Evolutionary conservation across 2,797 vertebrate species (phyloP), one percentile per base, ranked within the genome.

Genomic region (Cyclopterus lumpus): DNA sequence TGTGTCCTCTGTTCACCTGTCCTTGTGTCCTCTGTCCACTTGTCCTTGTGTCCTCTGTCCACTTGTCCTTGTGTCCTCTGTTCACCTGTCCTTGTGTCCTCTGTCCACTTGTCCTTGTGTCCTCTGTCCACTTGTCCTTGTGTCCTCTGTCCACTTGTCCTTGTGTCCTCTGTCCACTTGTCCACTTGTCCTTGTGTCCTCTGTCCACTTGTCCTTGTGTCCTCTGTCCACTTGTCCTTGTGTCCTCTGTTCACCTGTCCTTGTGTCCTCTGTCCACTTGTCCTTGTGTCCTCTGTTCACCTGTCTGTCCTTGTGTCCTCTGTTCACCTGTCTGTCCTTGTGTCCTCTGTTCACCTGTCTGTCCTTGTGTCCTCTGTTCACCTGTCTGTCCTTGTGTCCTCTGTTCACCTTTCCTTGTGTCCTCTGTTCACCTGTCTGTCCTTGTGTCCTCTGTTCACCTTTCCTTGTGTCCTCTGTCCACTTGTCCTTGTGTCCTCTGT

Each of bases 41-140:
- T 24, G 3, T 24, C 4, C 2, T 4, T 1, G 3, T 32, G 6
- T 53, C 6, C 4, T 8, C 5, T 30, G 11, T 20, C 15, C 3
- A 0, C 9, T 3, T 34, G 16, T 30, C 2, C 20, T 16, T 44
- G 10, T 22, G n/a, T 2, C 1, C 1, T 1, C 16, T 5, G 10
- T n/a, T n/a, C n/a, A n/a, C n/a, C n/a, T n/a, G n/a, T 36, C n/a
- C n/a, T n/a, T n/a, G n/a, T n/a, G n/a, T n/a, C 49, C 11, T n/a
- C 18, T 32, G 8, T 46, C n/a, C 65, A 99, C 11, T 11, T 51
- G n/a, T 38, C 8, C 1, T 0, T 20, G 11, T 42, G 51, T 36
- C 5, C 4, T n/a, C n/a, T 20, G 16, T 28, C 4, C 0, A 2
- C 1, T 5, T 8, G 7, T 42, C 1, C 14, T 36, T 46, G 18